Percentiles rank a stretch among this genome's conserved stretches.
Conservation (phyloP, 2,888 invertebrate species). For the Archips xylosteana region DNA sequence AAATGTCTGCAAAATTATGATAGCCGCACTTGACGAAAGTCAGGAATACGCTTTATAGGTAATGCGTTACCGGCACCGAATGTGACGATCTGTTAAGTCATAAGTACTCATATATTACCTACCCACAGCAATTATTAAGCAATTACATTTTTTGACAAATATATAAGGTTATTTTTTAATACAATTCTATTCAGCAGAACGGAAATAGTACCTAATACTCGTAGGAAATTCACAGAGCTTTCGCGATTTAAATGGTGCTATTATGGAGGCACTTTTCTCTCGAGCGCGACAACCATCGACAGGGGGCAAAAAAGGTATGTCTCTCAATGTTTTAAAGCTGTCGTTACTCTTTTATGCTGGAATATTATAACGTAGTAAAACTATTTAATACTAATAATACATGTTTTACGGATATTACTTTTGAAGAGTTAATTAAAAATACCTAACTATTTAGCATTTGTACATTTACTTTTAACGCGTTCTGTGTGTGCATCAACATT, state of each 20-base stretch:
- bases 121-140: too few relatives aligned
- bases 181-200: background rate
- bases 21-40: too few relatives aligned
- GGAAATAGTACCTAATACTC: background rate
- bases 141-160: too few relatives aligned
- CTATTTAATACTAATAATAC: background rate
- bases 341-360: background rate
- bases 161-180: background rate
- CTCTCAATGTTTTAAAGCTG: background rate
- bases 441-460: too few relatives aligned
- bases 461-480: too few relatives aligned
- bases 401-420: too few relatives aligned
- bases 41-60: too few relatives aligned
- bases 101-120: background rate
- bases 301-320: background rate
- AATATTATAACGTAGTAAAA: background rate
- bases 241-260: slow-evolving; percentile 7
- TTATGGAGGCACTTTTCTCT: slow-evolving; percentile 1
- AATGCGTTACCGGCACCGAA: too few relatives aligned
- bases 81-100: background rate
- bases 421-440: too few relatives aligned
- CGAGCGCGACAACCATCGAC: background rate
- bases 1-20: too few relatives aligned
- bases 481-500: too few relatives aligned
- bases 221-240: background rate